These are phyloP conservation scores for Sylvicola cinctus DNA, from an alignment of 2,888 invertebrate genomes.

Conservation along the genomic window DNA sequence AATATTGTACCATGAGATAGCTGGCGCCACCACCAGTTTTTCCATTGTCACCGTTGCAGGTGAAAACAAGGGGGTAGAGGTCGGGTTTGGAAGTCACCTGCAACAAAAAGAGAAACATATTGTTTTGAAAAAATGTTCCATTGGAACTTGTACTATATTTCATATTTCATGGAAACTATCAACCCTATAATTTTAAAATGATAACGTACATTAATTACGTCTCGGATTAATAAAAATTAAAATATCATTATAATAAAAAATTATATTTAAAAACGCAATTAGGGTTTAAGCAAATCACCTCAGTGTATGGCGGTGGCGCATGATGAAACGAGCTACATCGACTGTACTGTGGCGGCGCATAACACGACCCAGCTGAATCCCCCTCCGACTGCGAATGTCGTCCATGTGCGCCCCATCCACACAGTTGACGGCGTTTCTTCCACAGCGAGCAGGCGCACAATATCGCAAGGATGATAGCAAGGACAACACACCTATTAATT, in stretches of 20 bases:
- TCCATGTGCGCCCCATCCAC: slow-evolving; percentile 32
- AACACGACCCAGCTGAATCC: slow-evolving; percentile 61
- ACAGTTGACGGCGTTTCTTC: slow-evolving; percentile 29
- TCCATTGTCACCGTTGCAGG: slow-evolving; percentile 49
- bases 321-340: slow-evolving; percentile 67
- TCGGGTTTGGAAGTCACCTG: slow-evolving; percentile 75
- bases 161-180: too few relatives aligned
- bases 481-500: slow-evolving; percentile 36
- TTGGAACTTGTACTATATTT: too few relatives aligned
- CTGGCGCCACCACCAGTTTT: slow-evolving; percentile 52
- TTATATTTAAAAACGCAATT: too few relatives aligned
- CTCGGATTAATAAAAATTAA: too few relatives aligned
- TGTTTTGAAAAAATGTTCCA: not conserved
- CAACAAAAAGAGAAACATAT: slow-evolving; percentile 8
- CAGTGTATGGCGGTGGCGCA: slow-evolving; percentile 66
- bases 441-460: slow-evolving; percentile 47
- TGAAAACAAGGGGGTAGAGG: slow-evolving; percentile 65
- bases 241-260: too few relatives aligned
- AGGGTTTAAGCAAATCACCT: slow-evolving; percentile 29
- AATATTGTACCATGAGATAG: slow-evolving; percentile 69
- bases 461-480: slow-evolving; percentile 44
- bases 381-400: slow-evolving; percentile 40
- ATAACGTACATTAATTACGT: too few relatives aligned
- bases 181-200: too few relatives aligned
- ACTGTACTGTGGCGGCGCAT: slow-evolving; percentile 66